Percentiles rank a stretch among this genome's conserved stretches.
Conservation (phyloP, 2,113 vertebrate species). For the Arizona elegans region DNA sequence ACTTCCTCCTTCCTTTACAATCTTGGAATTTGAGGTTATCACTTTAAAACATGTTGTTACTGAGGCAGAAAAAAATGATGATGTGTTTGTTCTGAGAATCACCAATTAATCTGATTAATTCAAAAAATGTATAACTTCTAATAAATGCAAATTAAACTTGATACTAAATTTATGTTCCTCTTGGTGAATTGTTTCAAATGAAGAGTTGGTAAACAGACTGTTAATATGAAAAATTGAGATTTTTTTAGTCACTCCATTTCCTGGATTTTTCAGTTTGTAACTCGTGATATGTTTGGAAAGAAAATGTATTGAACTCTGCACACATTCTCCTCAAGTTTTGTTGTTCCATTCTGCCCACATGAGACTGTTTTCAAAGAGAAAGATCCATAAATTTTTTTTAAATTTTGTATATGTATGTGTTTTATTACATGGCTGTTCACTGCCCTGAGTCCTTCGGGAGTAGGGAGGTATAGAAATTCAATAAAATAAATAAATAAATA, state of each 20-base stretch:
- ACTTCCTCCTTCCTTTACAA: background rate
- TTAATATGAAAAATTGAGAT: background rate
- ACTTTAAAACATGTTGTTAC: background rate
- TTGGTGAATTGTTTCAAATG: background rate
- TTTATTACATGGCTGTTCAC: no score
- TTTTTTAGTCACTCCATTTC: background rate
- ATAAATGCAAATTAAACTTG: background rate
- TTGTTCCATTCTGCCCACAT: background rate
- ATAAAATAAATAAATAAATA: no score
- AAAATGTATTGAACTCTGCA: background rate
- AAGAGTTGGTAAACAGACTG: background rate
- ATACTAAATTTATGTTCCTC: background rate
- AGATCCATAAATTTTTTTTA: background rate
- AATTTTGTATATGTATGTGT: no score
- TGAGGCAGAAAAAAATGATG: background rate
- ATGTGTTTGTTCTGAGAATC: background rate
- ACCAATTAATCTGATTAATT: background rate
- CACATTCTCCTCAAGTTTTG: background rate
- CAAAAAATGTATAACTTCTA: background rate
- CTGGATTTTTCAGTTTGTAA: background rate
- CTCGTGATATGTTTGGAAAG: background rate
- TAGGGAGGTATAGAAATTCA: no score
- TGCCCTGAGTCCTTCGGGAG: no score
- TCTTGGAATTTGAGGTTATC: background rate
- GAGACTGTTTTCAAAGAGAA: background rate